Percentiles rank a stretch among this genome's conserved stretches.
Conservation (phyloP, 2,888 invertebrate genomes). For the Luperina testacea region DNA sequence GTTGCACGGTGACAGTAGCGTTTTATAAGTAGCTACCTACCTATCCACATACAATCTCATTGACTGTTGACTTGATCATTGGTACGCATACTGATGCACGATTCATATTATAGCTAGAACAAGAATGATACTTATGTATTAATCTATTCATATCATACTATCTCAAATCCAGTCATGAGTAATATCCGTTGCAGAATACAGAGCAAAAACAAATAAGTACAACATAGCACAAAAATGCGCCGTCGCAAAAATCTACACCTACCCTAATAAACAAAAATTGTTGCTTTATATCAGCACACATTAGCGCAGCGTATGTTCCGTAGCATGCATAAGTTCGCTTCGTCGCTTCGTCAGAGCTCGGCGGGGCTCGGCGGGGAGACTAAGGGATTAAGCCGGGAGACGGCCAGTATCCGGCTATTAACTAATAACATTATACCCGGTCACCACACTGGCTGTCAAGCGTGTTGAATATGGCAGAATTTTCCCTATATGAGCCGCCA, state of each 20-base stretch:
- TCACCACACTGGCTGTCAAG: conserved; percentile 57
- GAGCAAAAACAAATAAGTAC: neutral
- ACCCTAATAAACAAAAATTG: conserved; percentile 36
- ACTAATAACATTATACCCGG: conserved; percentile 61
- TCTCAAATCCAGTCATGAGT: neutral
- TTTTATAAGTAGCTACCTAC: neutral
- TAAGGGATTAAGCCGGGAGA: conserved; percentile 46
- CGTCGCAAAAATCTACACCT: conserved; percentile 1
- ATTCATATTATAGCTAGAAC: neutral
- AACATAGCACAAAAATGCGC: conserved; percentile 10
- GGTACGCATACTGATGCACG: neutral
- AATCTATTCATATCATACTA: too few relatives aligned
- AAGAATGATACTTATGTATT: neutral
- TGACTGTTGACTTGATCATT: neutral
- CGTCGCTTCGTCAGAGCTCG: conserved; percentile 37
- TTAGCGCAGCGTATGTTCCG: conserved; percentile 22
- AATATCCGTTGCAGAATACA: neutral
- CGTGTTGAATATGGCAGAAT: conserved; percentile 37
- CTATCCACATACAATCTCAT: too few relatives aligned
- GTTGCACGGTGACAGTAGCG: neutral
- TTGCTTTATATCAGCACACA: conserved; percentile 17
- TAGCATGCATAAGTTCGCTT: conserved; percentile 44
- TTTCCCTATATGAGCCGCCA: conserved; percentile 45
- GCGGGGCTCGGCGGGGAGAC: conserved; percentile 9
- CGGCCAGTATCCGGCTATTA: conserved; percentile 53